Base-by-base conservation (phyloP, 2,113 vertebrate genomes). In the Taurulus bubalis region DNA sequence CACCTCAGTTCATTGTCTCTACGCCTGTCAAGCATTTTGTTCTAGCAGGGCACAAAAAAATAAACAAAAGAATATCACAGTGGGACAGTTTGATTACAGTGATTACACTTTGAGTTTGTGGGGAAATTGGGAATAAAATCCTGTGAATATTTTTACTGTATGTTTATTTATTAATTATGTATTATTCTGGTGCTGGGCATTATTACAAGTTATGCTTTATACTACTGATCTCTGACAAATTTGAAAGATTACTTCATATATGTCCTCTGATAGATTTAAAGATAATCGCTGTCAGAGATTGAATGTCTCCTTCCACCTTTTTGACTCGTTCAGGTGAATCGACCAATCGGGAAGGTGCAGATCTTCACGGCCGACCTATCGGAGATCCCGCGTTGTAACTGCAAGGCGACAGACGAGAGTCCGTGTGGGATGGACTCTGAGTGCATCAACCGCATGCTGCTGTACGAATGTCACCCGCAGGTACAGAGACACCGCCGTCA, bases 361-460 rank as follows among this genome's bases (percentile, higher is more conserved):
- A 99, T 99, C 90, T 96, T 98, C 77, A 98, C 97, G 0, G 98
- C 98, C 1, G 98, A 99, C 93, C 91, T 98, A 1, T 98, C 98
- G 0, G 98, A 99, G 93, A 97, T 99, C 30, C 98, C 98, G 0
- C 96, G 97, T 6, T 99, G 98, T 86, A 99, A 99, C 95, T 99
- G 98, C 87, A 99, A 99, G 83, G 96, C 95, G 0, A 90, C 96
- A 0, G 98, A 99, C 12, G 98, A 99, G 86, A 98, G 95, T 75
- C 98, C 98, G 0, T 99, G 98, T 1, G 98, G 98, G 16, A 95
- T 96, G 77, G 98, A 99, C 85, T 99, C 98, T 0, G 98, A 99
- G 85, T 99, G 98, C 92, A 97, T 99, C 93, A 99, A 99, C 88
- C 97, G 98, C 80, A 99, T 99, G 98, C 83, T 99, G 88, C 95